Evolutionary conservation across 1,140 invertebrate species (phyloP).

Genomic region (Pseudachorutes palmiensis): DNA sequence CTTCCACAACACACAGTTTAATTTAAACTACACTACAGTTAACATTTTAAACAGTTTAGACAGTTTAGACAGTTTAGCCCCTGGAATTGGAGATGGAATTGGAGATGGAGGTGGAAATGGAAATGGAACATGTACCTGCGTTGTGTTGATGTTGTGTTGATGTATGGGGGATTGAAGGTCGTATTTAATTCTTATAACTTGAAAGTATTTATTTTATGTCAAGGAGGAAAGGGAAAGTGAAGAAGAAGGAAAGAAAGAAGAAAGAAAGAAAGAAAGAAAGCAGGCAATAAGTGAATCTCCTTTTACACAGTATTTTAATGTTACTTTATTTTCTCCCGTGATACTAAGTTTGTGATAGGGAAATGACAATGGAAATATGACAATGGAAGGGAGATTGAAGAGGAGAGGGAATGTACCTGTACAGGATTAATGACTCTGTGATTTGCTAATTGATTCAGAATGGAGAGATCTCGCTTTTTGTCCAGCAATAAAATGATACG

Average conservation of each 20-base stretch:
- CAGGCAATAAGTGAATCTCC: conserved; percentile 22
- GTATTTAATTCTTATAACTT: not conserved
- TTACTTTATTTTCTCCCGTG: conserved; percentile 15
- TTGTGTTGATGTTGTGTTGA: no score
- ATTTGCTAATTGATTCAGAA: conserved; percentile 17
- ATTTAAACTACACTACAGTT: no score
- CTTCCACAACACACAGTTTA: no score
- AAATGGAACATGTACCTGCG: no score
- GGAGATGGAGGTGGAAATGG: no score
- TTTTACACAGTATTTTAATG: conserved; percentile 20
- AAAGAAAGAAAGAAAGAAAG: not conserved
- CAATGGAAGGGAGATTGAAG: not conserved
- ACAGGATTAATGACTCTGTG: conserved; percentile 18
- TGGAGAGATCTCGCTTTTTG: conserved; percentile 21
- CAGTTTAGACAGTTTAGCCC: no score
- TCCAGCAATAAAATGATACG: conserved; percentile 19
- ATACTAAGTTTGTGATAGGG: conserved; percentile 20
- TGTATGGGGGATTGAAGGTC: no score
- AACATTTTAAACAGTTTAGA: no score
- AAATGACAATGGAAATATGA: not conserved
- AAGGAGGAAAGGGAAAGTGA: not conserved
- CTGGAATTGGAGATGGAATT: not conserved
- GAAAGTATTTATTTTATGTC: conserved; percentile 10
- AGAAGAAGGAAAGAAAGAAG: not conserved
- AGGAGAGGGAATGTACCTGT: conserved; percentile 13